Conservation (phyloP, 2,113 vertebrate species). For the Albula glossodonta region DNA sequence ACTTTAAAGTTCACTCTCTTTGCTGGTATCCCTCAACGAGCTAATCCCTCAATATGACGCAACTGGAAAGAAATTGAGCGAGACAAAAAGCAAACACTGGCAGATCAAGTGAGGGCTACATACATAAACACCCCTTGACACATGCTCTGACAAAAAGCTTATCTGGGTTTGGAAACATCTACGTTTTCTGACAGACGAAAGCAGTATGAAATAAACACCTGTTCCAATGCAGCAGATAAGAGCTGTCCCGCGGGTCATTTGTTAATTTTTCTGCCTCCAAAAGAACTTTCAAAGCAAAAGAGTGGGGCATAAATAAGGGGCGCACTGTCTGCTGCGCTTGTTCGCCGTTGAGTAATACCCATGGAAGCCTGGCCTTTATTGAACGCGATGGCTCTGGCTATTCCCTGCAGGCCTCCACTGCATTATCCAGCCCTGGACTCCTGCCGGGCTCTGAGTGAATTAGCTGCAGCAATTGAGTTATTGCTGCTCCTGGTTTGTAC, state of each 20-base stretch:
- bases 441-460: slow-evolving; percentile 69
- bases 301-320: slow-evolving; percentile 56
- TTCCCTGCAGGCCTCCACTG: slow-evolving; percentile 68
- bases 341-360: slow-evolving; percentile 66
- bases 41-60: background rate
- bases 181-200: background rate
- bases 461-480: slow-evolving; percentile 75
- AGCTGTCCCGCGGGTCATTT: slow-evolving; percentile 37
- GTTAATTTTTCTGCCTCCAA: slow-evolving; percentile 32
- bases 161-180: slow-evolving; percentile 13
- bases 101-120: too few relatives aligned
- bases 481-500: slow-evolving; percentile 72
- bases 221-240: slow-evolving; percentile 34
- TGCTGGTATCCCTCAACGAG: background rate
- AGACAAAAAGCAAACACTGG: background rate
- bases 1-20: background rate
- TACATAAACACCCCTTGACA: background rate
- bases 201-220: slow-evolving; percentile 34
- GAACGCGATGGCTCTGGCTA: slow-evolving; percentile 70
- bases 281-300: slow-evolving; percentile 56
- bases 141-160: background rate
- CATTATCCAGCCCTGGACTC: slow-evolving; percentile 72
- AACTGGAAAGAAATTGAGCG: background rate
- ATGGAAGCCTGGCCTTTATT: slow-evolving; percentile 65
- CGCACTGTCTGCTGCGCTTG: slow-evolving; percentile 63